Conservation (phyloP, 2,797 vertebrate species). For the Cynopterus sphinx region DNA sequence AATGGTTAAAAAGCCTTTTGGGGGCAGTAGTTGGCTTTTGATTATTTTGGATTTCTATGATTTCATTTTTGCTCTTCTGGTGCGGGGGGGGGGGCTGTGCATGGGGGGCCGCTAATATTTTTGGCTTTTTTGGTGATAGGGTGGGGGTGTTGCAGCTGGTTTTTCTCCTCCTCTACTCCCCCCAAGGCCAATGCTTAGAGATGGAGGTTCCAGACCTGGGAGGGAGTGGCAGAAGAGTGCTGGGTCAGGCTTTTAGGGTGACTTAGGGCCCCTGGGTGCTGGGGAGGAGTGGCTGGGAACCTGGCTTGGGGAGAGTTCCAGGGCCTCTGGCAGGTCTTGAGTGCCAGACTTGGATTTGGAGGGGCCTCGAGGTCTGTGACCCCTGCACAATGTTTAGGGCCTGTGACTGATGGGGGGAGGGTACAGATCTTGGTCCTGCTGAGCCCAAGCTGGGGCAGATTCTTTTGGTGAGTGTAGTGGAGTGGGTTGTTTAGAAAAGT, state of each 20-base stretch:
- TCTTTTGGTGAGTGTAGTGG: background rate
- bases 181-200: background rate
- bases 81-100: conserved; percentile 20
- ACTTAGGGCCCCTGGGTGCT: conserved; percentile 44
- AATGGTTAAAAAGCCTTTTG: conserved; percentile 82
- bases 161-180: background rate
- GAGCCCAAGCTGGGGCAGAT: background rate
- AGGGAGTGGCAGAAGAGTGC: background rate
- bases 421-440: background rate
- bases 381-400: background rate
- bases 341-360: background rate
- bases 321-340: background rate
- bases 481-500: conserved; percentile 3
- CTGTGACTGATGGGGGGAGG: background rate
- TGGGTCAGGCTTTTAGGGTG: conserved; percentile 53
- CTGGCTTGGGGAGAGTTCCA: background rate
- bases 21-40: conserved; percentile 76
- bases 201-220: background rate
- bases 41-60: conserved; percentile 15
- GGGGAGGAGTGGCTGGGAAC: background rate
- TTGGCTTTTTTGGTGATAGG: conserved; percentile 43
- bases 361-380: background rate
- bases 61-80: conserved; percentile 55
- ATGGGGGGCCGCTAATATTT: conserved; percentile 52
- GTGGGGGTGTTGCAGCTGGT: conserved; percentile 62